These are phyloP conservation scores for Thaleichthys pacificus DNA, from an alignment of 2,797 vertebrate species.

Conservation along the genomic window DNA sequence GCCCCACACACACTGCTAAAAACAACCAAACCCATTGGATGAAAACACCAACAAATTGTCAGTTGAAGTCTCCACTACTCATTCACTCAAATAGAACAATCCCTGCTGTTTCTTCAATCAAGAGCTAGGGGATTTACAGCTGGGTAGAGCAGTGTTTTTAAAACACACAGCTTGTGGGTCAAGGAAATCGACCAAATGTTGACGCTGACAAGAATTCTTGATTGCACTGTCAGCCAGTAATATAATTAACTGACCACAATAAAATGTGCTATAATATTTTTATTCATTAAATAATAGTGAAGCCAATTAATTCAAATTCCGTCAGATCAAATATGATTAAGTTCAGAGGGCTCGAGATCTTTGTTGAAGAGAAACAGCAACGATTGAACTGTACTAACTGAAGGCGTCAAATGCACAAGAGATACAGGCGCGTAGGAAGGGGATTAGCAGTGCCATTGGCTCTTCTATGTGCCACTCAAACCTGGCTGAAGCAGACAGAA, in stretches of 20 bases:
- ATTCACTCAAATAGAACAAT: slow-evolving; percentile 63
- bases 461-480: slow-evolving; percentile 65
- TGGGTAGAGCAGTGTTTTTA: too few relatives aligned
- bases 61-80: slow-evolving; percentile 22
- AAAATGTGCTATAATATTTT: neutral
- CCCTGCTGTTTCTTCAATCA: slow-evolving; percentile 66
- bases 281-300: neutral
- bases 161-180: too few relatives aligned
- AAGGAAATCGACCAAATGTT: too few relatives aligned
- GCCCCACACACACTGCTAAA: slow-evolving; percentile 52
- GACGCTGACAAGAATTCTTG: too few relatives aligned
- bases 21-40: slow-evolving; percentile 30
- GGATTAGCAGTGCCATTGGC: slow-evolving; percentile 62
- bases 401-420: slow-evolving; percentile 54
- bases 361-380: slow-evolving; percentile 73
- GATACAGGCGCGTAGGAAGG: slow-evolving; percentile 59
- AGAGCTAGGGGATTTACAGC: slow-evolving; percentile 28
- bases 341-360: slow-evolving; percentile 13
- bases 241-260: too few relatives aligned
- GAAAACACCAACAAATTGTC: slow-evolving; percentile 32
- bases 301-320: neutral
- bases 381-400: slow-evolving; percentile 36
- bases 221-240: too few relatives aligned
- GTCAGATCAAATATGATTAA: neutral
- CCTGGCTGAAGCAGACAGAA: slow-evolving; percentile 77